Percentiles rank a stretch among this genome's conserved stretches.
Conservation (phyloP, 2,113 vertebrate genomes). For the Falcunculus frontatus region DNA sequence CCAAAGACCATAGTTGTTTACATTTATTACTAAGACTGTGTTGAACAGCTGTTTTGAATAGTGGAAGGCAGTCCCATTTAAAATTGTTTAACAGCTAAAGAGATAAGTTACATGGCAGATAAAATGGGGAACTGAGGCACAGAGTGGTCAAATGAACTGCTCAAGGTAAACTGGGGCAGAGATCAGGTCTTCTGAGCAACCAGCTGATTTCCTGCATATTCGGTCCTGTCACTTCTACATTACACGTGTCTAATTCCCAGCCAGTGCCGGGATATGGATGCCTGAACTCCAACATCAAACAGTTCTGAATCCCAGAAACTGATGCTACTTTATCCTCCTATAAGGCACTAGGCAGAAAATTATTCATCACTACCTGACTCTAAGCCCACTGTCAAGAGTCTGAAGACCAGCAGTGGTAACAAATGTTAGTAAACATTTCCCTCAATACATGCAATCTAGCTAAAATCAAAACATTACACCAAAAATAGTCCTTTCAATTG, state of each 20-base stretch:
- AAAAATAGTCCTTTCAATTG: not conserved
- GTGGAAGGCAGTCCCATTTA: not conserved
- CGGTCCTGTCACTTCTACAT: not conserved
- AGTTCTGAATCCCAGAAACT: not conserved
- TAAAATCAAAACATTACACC: not conserved
- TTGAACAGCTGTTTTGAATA: not conserved
- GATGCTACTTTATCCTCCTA: not conserved
- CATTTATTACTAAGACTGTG: not conserved
- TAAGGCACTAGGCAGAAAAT: not conserved
- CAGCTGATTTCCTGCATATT: not conserved
- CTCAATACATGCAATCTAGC: not conserved
- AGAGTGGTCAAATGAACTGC: not conserved
- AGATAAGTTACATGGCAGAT: rapidly evolving
- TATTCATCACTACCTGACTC: not conserved
- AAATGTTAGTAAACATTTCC: not conserved
- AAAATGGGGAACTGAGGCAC: not conserved
- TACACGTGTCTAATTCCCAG: not conserved
- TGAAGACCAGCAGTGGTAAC: not conserved
- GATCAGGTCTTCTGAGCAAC: not conserved
- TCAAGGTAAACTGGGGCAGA: not conserved
- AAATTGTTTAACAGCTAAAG: not conserved
- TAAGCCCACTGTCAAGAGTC: not conserved
- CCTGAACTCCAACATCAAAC: not conserved
- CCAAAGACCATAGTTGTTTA: not conserved
- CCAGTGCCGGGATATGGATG: not conserved